Conservation (phyloP, 1,140 invertebrate genomes). For the Drosophila parabipectinata region DNA sequence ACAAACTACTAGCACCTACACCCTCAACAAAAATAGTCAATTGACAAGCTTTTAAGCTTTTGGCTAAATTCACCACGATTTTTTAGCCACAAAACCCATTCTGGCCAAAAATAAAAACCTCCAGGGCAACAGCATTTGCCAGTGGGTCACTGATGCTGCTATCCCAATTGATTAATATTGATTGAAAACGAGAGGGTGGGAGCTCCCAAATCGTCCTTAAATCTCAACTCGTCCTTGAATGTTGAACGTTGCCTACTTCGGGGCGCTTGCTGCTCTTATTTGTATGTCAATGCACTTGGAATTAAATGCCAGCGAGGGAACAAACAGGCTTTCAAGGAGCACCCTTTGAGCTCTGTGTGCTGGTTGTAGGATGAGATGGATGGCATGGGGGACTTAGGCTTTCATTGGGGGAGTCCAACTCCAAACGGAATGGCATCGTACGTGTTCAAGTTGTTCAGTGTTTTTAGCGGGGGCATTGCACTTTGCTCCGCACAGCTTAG, state of each 20-base stretch:
- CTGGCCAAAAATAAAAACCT: background rate
- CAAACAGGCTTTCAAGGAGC: constrained; percentile 21
- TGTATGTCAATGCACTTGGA: constrained; percentile 77
- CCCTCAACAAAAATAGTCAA: background rate
- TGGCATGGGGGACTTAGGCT: background rate
- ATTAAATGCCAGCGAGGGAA: constrained; percentile 51
- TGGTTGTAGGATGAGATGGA: constrained; percentile 1
- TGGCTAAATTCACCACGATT: constrained; percentile 27
- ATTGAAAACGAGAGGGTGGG: constrained; percentile 11
- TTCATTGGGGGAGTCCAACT: background rate
- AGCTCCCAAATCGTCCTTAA: background rate
- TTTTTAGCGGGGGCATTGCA: constrained; percentile 66
- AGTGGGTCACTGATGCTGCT: constrained; percentile 28
- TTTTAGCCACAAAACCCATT: background rate
- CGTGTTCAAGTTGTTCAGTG: constrained; percentile 67
- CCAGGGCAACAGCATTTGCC: constrained; percentile 1
- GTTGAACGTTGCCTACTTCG: constrained; percentile 66
- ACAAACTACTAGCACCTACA: background rate
- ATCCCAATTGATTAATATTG: constrained; percentile 31
- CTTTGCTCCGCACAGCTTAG: constrained; percentile 20
- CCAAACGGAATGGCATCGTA: constrained; percentile 40
- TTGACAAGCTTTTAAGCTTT: constrained; percentile 30
- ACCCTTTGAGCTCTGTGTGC: constrained; percentile 36
- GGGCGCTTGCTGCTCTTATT: constrained; percentile 57
- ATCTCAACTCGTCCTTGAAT: constrained; percentile 32